A percentile compares a stretch with the other conserved stretches of the same genome.
Conservation (phyloP, 2,888 invertebrate genomes). For the Gortyna flavago region DNA sequence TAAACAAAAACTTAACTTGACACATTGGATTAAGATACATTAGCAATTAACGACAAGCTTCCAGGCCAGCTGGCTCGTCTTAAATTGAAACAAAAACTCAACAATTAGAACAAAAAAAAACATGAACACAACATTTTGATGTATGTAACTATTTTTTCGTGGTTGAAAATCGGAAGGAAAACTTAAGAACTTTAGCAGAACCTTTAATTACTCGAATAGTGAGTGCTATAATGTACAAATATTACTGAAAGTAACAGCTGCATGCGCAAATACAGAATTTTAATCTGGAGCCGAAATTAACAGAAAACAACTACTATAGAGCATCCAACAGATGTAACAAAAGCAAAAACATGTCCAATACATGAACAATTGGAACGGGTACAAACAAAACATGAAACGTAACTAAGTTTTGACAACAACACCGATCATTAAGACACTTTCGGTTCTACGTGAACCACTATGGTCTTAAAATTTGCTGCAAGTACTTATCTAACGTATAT, state of each 20-base stretch:
- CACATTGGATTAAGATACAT: constrained; percentile 4
- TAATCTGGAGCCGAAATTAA: constrained; percentile 59
- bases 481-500: constrained; percentile 50
- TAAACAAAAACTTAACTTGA: constrained; percentile 49
- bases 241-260: constrained; percentile 41
- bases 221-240: neutral
- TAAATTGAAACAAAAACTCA: constrained; percentile 62
- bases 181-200: constrained; percentile 51
- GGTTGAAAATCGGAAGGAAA: constrained; percentile 26
- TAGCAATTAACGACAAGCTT: constrained; percentile 27
- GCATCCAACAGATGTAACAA: constrained; percentile 57
- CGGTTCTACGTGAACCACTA: constrained; percentile 64
- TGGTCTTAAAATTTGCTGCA: constrained; percentile 54
- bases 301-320: constrained; percentile 56
- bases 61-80: constrained; percentile 62
- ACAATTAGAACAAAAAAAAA: constrained; percentile 59
- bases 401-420: constrained; percentile 80
- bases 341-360: constrained; percentile 63
- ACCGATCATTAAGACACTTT: constrained; percentile 88
- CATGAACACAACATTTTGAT: constrained; percentile 65
- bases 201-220: constrained; percentile 12
- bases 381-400: constrained; percentile 76
- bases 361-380: constrained; percentile 69
- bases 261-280: constrained; percentile 38
- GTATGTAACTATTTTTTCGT: constrained; percentile 35